A percentile compares a stretch with the other conserved stretches of the same genome.
Evolutionary conservation across 1,140 invertebrate species (phyloP).

Genomic region (Calephelis nemesis): DNA sequence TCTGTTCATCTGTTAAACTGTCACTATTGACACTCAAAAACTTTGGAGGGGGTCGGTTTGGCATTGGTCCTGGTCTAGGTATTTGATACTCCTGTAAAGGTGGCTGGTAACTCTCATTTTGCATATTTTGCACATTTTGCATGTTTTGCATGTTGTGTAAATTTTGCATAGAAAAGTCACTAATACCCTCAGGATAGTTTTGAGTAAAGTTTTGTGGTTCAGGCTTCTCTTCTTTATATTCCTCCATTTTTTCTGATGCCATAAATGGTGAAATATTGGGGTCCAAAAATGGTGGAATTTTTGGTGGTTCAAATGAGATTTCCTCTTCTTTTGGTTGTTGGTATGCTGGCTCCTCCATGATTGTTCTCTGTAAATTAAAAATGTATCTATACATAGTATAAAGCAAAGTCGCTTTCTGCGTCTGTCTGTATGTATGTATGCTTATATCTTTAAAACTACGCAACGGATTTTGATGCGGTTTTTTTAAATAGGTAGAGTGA

Average conservation of each 20-base stretch:
- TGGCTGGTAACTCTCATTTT: background rate
- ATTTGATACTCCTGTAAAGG: constrained; percentile 23
- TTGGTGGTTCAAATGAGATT: background rate
- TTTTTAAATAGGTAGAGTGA: too few species aligned
- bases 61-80: constrained; percentile 32
- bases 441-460: too few species aligned
- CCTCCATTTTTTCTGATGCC: background rate
- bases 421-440: too few species aligned
- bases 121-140: too few species aligned
- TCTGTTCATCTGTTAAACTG: constrained; percentile 55
- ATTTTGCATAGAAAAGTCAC: constrained; percentile 1
- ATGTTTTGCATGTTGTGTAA: background rate
- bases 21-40: constrained; percentile 61
- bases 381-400: too few species aligned
- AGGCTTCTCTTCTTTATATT: constrained; percentile 2
- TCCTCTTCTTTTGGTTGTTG: constrained; percentile 19
- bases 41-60: constrained; percentile 43
- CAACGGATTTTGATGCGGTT: too few species aligned
- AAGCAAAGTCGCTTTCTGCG: too few species aligned
- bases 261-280: background rate
- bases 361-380: constrained; percentile 12
- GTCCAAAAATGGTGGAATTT: background rate
- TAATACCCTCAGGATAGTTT: background rate
- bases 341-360: constrained; percentile 22
- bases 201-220: background rate